Conservation (phyloP, 2,888 invertebrate species). For the Branchellion lobata region DNA sequence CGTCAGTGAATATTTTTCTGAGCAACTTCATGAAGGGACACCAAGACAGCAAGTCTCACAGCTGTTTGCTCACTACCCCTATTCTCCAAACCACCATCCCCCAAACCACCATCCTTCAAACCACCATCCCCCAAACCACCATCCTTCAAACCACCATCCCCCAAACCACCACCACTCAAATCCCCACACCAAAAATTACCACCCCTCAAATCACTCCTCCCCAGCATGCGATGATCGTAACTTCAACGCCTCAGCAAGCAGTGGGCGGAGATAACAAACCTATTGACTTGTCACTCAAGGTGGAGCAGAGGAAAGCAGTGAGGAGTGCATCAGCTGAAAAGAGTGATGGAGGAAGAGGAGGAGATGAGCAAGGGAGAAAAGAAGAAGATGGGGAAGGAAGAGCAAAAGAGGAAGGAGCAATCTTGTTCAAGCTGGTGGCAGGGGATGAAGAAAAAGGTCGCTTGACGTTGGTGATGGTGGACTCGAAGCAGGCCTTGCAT, state of each 20-base stretch:
- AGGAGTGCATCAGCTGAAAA: background rate
- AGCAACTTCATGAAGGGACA: constrained; percentile 37
- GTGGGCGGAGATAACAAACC: background rate
- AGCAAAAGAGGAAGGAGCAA: background rate
- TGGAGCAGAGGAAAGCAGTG: background rate
- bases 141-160: too few relatives aligned
- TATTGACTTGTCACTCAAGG: background rate
- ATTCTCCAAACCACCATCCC: too few relatives aligned
- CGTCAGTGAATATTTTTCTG: constrained; percentile 41
- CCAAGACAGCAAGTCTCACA: background rate
- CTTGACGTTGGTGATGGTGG: background rate
- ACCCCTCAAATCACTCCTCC: too few relatives aligned
- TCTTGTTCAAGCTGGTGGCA: background rate
- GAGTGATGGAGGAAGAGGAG: background rate
- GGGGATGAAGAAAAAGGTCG: background rate
- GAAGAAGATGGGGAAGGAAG: background rate
- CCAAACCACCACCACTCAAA: background rate
- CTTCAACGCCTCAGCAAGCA: background rate
- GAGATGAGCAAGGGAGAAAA: background rate
- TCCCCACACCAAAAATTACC: too few relatives aligned
- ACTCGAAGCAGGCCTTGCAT: too few relatives aligned
- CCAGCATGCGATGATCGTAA: background rate
- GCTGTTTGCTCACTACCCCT: too few relatives aligned
- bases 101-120: background rate
- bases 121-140: too few relatives aligned